Evolutionary conservation across 2,888 invertebrate genomes (phyloP), one percentile per base, ranked within the genome.

Genomic region (Agonopterix arenella): DNA sequence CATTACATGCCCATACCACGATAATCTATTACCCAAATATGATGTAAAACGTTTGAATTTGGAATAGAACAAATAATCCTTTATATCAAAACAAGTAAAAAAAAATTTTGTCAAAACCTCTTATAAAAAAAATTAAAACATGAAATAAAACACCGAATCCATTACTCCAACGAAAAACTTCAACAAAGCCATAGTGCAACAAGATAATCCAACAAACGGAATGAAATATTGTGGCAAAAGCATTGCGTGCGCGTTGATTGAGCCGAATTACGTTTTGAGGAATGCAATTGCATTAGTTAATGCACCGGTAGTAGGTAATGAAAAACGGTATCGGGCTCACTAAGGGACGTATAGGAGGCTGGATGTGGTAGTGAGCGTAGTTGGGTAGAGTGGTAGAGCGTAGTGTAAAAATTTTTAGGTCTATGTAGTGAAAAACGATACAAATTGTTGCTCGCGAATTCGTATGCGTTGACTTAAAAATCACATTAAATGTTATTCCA

Each of bases 221-320:
- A 16, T 48, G 51, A 43, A 45, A 40, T 45, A 40, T 48, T 41
- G 36, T 16, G 16, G 10, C 11, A 36, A 36, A 28, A 69, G 70
- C 71, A 70, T 76, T 73, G 75, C 75, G 71, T 70, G 72, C 70
- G 56, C 68, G 69, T 76, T 79, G 84, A 86, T 84, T 78, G 78
- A 69, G 66, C 68, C 66, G 70, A 80, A 81, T 82, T 78, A 84
- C 71, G 73, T 76, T 80, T 73, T 73, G 75, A 78, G 79, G 69
- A 76, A 81, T 69, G 80, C 75, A 75, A 79, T 84, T 77, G 83
- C 80, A 84, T 85, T 84, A 82, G 80, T 73, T 80, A 77, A 80
- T 80, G 76, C 71, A 73, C 67, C 57, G 68, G 59, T 62, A 60
- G 40, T 5, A 11, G 11, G 70, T 64, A 59, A 70, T 66, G 72